Evolutionary conservation across 1,140 invertebrate species (phyloP).

Genomic region (Zaprionus taronus): DNA sequence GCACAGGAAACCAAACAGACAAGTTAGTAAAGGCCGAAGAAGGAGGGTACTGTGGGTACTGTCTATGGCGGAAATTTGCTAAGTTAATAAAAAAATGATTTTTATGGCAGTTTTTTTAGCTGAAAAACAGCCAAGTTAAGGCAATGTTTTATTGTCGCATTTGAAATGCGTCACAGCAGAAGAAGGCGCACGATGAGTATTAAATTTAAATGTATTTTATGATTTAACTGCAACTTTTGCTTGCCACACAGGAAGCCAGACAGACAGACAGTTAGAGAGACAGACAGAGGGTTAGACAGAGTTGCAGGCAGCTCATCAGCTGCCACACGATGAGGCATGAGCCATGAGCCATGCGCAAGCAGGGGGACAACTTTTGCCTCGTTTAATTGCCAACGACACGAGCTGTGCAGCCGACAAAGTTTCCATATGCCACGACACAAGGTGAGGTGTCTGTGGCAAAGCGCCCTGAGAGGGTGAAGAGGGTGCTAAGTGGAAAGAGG

Average conservation of each 20-base stretch:
- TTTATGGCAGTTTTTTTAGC: background rate
- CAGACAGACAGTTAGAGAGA: constrained; percentile 21
- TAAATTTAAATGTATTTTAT: constrained; percentile 2
- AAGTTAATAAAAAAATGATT: constrained; percentile 2
- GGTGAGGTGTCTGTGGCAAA: constrained; percentile 11
- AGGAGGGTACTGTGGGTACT: background rate
- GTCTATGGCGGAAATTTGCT: background rate
- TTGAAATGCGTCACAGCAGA: constrained; percentile 2
- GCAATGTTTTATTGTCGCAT: constrained; percentile 1
- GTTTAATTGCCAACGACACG: constrained; percentile 52
- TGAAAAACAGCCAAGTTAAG: background rate
- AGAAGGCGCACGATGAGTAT: constrained; percentile 3
- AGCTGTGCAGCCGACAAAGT: constrained; percentile 34
- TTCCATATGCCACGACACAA: constrained; percentile 32
- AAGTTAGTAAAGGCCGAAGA: background rate
- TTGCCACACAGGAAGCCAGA: constrained; percentile 35
- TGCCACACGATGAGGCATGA: constrained; percentile 35
- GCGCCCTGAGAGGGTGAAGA: background rate
- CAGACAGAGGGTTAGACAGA: background rate
- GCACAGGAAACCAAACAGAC: background rate
- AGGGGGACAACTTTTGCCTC: constrained; percentile 33
- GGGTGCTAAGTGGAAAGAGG: background rate
- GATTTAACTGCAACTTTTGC: constrained; percentile 4
- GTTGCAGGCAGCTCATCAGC: constrained; percentile 14
- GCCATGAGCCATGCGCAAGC: background rate